phyloP scores from a whole-genome alignment of 2,888 invertebrate genomes.

The Tipula unca region DNA sequence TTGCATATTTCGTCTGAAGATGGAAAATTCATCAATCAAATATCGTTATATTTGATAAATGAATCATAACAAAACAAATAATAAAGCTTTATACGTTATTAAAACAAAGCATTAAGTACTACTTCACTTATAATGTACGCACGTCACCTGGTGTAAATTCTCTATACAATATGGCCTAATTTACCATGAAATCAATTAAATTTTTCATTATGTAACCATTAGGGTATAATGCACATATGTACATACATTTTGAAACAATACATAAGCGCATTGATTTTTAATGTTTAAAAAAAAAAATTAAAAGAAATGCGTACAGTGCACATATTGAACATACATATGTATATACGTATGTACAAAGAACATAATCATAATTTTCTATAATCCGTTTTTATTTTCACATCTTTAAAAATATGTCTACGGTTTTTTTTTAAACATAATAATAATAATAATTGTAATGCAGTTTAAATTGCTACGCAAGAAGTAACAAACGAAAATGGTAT shows the following conservation, averaged over 20 bases:
- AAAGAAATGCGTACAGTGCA: neutral
- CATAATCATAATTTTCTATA: neutral
- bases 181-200: neutral
- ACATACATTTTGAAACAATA: neutral
- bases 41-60: neutral
- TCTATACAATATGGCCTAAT: neutral
- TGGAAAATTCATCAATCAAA: neutral
- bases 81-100: neutral
- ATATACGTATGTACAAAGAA: neutral
- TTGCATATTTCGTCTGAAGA: neutral
- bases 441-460: constrained; percentile 8
- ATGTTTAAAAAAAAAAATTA: neutral
- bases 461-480: constrained; percentile 14
- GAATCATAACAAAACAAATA: neutral
- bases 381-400: constrained; percentile 8
- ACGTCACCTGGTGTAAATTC: neutral
- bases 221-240: neutral
- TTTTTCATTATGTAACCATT: neutral
- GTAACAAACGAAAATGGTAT: neutral
- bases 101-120: neutral
- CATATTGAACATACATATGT: neutral
- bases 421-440: constrained; percentile 8
- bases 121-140: neutral
- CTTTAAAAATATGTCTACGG: constrained; percentile 14
- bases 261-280: neutral